These are phyloP conservation scores for Crambe crambe DNA, from an alignment of 37 sponge, comb jelly and placozoan species.

Conservation along the genomic window DNA sequence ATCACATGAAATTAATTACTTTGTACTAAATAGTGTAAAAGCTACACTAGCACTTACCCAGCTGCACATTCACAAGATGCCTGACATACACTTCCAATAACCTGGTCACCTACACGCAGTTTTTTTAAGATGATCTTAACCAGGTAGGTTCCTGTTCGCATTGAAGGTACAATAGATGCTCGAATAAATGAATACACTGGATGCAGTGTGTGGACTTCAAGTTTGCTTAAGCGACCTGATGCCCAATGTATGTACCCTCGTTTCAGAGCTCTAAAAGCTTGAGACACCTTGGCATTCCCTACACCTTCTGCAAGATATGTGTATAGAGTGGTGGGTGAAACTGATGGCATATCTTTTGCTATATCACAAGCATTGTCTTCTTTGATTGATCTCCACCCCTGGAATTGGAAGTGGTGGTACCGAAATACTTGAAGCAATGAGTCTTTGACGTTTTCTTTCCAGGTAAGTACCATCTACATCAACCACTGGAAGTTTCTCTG, in stretches of 20 bases:
- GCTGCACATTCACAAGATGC: slow-evolving; percentile 76
- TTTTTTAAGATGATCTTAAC: not conserved
- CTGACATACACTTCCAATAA: slow-evolving; percentile 16
- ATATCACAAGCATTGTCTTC: no score
- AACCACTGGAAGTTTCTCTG: no score
- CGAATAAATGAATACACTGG: not conserved
- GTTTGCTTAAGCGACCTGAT: not conserved
- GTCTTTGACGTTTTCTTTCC: no score
- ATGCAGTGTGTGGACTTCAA: not conserved
- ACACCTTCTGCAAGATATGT: not conserved
- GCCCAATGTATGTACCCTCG: not conserved
- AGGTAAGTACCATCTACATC: no score
- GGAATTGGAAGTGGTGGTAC: no score
- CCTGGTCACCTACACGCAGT: no score
- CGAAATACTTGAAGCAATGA: no score
- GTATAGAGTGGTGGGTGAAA: no score
- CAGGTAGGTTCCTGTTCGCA: not conserved
- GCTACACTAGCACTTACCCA: slow-evolving; percentile 60
- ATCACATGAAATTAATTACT: no score
- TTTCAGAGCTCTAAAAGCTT: not conserved
- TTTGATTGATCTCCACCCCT: no score
- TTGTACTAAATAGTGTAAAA: no score
- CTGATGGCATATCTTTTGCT: no score
- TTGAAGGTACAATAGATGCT: not conserved
- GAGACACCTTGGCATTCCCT: not conserved